Evolutionary conservation across 2,113 vertebrate species (phyloP).

Genomic region (Podarcis raffonei): DNA sequence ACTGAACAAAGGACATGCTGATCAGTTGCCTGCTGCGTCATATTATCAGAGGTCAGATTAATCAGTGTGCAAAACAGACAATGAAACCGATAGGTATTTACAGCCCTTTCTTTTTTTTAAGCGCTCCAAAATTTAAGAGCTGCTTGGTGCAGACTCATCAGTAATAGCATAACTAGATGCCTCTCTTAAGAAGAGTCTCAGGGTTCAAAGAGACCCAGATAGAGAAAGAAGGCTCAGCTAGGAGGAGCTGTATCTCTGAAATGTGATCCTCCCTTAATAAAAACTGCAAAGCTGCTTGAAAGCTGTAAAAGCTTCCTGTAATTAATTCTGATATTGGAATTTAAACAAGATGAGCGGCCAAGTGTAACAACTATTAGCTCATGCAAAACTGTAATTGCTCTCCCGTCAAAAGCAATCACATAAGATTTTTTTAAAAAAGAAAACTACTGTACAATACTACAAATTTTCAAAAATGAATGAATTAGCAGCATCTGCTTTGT

Average conservation of each 20-base stretch:
- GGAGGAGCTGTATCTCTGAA: neutral
- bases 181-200: neutral
- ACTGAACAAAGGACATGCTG: neutral
- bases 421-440: neutral
- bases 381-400: neutral
- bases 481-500: neutral
- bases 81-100: neutral
- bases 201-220: neutral
- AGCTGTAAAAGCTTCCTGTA: neutral
- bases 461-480: neutral
- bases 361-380: neutral
- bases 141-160: neutral
- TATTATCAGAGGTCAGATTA: neutral
- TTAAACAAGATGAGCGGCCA: neutral
- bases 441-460: neutral
- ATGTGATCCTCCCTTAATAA: neutral
- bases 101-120: neutral
- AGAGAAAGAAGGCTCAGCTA: neutral
- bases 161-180: neutral
- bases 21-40: neutral
- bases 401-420: neutral
- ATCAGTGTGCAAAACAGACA: neutral
- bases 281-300: neutral
- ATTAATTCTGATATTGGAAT: neutral
- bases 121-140: neutral